Base-by-base conservation (phyloP, 1,140 invertebrate species). In the Pseudomyrmex sp. region DNA sequence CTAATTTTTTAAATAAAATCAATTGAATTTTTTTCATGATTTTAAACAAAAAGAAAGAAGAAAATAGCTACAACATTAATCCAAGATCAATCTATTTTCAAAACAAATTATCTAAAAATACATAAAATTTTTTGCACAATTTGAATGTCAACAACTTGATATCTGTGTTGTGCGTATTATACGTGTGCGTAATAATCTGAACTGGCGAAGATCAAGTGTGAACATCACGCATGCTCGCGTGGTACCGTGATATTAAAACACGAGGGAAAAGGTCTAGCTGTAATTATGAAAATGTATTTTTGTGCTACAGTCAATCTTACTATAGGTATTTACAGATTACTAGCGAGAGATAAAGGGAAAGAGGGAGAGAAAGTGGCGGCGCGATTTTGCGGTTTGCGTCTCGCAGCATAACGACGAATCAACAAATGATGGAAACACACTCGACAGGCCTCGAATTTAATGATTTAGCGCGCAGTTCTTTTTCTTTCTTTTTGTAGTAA, bases 201-300 rank as follows among this genome's bases (percentile, higher is more conserved):
- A 61, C 54, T 7, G 20, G 18, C 0, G 35, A 77, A 61, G 63
- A 69, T 79, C 52, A 7, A 26, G n/a, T 58, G 35, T 7, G 65
- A 70, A 70, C 5, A 26, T 80, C 66, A 50, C n/a, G 65, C 23
- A 18, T 82, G 61, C 61, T 79, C 50, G 69, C 74, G 18, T 18
- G 59, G 20, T 50, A 26, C n/a, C 15, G 56, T 80, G 74, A 59
- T 68, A 74, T 18, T 59, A 48, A 26, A 26, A 13, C 20, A 72
- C 65, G 46, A 69, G 46, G 58, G 5, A 35, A 35, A 75, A 66
- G 77, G 65, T 88, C 63, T 87, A 88, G 69, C 65, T 87, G 65
- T 86, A 87, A 85, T 87, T 87, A 85, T 62, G 79, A 85, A 87
- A 88, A 77, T 89, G 87, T 91, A 91, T 91, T 91, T 91, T 91